A percentile compares a stretch with the other conserved stretches of the same genome.
These are phyloP conservation scores for Allobates femoralis DNA, from an alignment of 2,797 vertebrate species.

Conservation along the genomic window DNA sequence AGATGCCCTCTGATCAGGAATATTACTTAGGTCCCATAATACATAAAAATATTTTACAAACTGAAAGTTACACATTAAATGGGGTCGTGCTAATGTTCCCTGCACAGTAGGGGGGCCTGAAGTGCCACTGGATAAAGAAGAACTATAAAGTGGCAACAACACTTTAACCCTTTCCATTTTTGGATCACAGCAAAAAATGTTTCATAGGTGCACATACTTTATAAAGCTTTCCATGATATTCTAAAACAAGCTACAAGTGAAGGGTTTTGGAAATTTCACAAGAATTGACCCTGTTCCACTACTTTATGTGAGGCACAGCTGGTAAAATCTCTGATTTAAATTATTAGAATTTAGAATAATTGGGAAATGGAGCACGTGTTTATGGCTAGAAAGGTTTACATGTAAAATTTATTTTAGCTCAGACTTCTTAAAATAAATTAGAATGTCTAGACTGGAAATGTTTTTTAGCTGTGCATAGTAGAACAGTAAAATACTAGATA, in stretches of 20 bases:
- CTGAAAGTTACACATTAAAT: no score
- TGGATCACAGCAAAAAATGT: neutral
- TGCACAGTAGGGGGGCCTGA: no score
- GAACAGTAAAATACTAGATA: neutral
- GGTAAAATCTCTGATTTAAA: neutral
- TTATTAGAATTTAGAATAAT: neutral
- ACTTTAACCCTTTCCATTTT: no score
- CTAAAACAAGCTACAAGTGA: neutral
- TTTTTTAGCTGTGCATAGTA: neutral
- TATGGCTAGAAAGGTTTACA: neutral
- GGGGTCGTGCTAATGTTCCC: no score
- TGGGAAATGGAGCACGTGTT: neutral
- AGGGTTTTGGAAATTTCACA: neutral
- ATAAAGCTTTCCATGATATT: neutral
- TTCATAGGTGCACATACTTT: neutral
- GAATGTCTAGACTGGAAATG: neutral
- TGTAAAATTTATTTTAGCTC: neutral
- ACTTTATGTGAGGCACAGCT: neutral
- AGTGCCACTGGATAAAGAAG: no score
- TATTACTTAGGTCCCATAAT: no score
- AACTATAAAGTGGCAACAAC: no score
- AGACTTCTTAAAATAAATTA: slow-evolving; percentile 5
- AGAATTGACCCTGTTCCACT: neutral
- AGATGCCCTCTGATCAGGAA: no score
- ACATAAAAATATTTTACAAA: no score